Percentiles rank a stretch among this genome's conserved stretches.
These are phyloP conservation scores for Hyposoter dolosus DNA, from an alignment of 2,888 invertebrate genomes.

Conservation along the genomic window DNA sequence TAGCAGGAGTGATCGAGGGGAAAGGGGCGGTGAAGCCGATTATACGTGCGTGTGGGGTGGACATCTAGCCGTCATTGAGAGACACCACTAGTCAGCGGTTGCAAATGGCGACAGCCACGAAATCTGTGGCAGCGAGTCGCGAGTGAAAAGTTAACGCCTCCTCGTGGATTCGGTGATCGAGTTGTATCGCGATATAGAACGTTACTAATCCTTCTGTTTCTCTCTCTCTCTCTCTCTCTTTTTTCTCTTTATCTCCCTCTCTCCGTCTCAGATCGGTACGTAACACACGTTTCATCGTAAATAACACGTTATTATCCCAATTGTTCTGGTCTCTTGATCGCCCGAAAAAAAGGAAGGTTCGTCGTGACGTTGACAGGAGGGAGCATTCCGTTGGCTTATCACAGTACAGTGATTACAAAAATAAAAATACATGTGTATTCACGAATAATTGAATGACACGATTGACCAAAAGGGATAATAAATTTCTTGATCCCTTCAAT, in stretches of 20 bases:
- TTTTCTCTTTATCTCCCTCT: constrained; percentile 43
- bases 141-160: constrained; percentile 78
- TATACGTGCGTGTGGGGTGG: constrained; percentile 50
- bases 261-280: constrained; percentile 78
- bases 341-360: constrained; percentile 24
- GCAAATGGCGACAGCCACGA: constrained; percentile 84
- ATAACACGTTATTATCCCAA: constrained; percentile 43
- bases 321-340: constrained; percentile 21
- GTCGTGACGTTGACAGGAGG: constrained; percentile 45
- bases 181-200: constrained; percentile 76
- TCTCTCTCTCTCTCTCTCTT: constrained; percentile 53
- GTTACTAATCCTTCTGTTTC: constrained; percentile 59
- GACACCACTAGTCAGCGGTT: constrained; percentile 79
- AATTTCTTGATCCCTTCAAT: not conserved
- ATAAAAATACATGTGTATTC: not conserved
- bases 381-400: constrained; percentile 60
- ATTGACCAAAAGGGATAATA: not conserved
- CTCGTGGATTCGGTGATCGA: constrained; percentile 77
- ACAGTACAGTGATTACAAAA: constrained; percentile 37
- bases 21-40: constrained; percentile 36
- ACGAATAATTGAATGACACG: constrained; percentile 14
- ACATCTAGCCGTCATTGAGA: constrained; percentile 74
- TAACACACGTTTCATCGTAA: constrained; percentile 63
- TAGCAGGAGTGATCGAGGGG: not conserved
- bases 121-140: constrained; percentile 81